Percentiles rank a stretch among this genome's conserved stretches.
Conservation (phyloP, 1,140 invertebrate species). For the Panagrolaimus sp. region DNA sequence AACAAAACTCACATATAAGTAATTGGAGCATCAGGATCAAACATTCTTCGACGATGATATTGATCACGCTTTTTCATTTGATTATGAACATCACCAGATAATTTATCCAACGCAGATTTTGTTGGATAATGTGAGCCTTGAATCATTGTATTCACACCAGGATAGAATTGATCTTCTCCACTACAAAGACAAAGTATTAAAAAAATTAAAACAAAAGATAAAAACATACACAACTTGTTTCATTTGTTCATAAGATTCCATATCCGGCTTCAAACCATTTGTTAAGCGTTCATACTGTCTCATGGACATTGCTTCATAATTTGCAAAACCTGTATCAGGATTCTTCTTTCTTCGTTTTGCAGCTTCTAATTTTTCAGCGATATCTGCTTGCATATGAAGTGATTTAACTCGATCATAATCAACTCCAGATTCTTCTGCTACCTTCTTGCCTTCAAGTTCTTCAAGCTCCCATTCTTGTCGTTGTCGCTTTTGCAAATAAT, state of each 20-base stretch:
- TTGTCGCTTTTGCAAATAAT: conserved; percentile 82
- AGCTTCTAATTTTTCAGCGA: conserved; percentile 77
- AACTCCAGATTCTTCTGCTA: conserved; percentile 68
- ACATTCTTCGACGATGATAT: conserved; percentile 84
- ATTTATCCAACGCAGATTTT: conserved; percentile 78
- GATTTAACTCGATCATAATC: conserved; percentile 85
- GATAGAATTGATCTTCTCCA: conserved; percentile 84
- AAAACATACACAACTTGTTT: conserved; percentile 71
- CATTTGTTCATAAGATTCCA: conserved; percentile 78
- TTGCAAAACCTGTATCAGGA: conserved; percentile 82
- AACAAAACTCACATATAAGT: no score
- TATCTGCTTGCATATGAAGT: conserved; percentile 79
- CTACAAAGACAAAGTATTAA: conserved; percentile 50
- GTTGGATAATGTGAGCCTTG: conserved; percentile 69
- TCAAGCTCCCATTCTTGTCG: conserved; percentile 86
- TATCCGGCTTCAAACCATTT: conserved; percentile 80
- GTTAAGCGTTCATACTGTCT: conserved; percentile 83
- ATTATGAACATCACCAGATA: conserved; percentile 88
- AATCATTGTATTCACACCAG: conserved; percentile 79
- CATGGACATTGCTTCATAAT: conserved; percentile 63
- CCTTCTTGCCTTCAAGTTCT: conserved; percentile 76
- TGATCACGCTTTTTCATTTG: conserved; percentile 89
- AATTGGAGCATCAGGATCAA: conserved; percentile 97
- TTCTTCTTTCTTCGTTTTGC: conserved; percentile 81
- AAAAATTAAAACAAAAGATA: conserved; percentile 23